Evolutionary conservation across 2,888 invertebrate species (phyloP), one percentile per base, ranked within the genome.

Genomic region (Theretra japonica): DNA sequence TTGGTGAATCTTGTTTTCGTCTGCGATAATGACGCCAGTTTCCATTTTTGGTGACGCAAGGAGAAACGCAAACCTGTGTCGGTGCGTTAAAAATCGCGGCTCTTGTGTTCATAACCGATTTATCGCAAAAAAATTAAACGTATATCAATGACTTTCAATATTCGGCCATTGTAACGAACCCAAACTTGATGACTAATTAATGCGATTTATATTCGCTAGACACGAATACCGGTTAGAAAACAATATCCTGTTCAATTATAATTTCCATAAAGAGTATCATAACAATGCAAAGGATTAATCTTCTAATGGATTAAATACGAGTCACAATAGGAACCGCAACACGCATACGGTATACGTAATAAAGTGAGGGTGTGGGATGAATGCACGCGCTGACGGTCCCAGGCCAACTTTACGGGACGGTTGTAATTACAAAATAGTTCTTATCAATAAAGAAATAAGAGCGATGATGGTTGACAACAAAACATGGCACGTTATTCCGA

Each of bases 261-360:
- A 82, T 87, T 84, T 84, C 80, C 83, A 86, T 78, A 87, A 83
- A 79, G 68, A 76, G 70, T 77, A 77, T 77, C 76, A 84, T 85
- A 86, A 90, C 89, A 91, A 92, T 88, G 83, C 82, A 76, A 81
- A 77, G 86, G 87, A 88, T 91, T 93, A 92, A 92, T 91, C 89
- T 86, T 84, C 86, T 93, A 93, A 93, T 93, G 93, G 92, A 88
- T 90, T 83, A 83, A 88, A 88, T 88, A 88, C 86, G 84, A 86
- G 86, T 87, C 82, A 92, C 90, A 90, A 91, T 91, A 83, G 86
- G 82, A 84, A 90, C 91, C 92, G 88, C 91, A 90, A 90, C 89
- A 89, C 91, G 92, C 91, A 90, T 89, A 90, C 88, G 86, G 87
- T 91, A 90, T 89, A 90, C 88, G 88, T 86, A 91, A 91, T 92